These are phyloP conservation scores for Romanomermis culicivorax DNA, from an alignment of 2,888 invertebrate genomes.

Conservation along the genomic window DNA sequence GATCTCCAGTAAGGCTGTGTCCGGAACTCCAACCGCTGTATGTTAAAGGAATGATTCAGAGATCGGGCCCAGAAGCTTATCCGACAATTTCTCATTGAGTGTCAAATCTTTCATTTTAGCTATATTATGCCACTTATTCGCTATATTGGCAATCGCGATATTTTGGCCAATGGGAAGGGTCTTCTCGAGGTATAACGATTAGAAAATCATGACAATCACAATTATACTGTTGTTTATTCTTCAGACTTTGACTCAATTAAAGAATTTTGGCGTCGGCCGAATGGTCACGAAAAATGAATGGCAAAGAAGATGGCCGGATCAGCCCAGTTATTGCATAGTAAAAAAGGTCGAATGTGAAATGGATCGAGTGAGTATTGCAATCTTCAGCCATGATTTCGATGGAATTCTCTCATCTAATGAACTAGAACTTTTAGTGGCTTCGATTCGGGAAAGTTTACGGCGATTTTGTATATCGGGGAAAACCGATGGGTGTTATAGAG, in stretches of 20 bases:
- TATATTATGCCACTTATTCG: conserved; percentile 8
- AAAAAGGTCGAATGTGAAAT: conserved; percentile 16
- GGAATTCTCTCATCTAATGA: background rate
- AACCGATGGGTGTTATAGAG: conserved; percentile 20
- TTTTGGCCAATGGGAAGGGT: conserved; percentile 23
- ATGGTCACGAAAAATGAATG: conserved; percentile 24
- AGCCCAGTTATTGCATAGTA: conserved; percentile 23
- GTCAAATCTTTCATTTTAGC: too few species aligned
- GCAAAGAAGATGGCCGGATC: conserved; percentile 23
- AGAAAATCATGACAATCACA: background rate
- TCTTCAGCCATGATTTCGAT: background rate
- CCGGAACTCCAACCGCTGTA: too few species aligned
- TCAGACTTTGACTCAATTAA: conserved; percentile 10
- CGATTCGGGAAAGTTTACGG: conserved; percentile 5
- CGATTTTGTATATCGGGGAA: conserved; percentile 10
- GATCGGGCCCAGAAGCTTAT: too few species aligned
- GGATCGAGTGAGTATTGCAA: conserved; percentile 10
- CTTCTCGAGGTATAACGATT: conserved; percentile 20
- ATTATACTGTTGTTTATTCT: background rate
- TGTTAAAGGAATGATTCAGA: too few species aligned
- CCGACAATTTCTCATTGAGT: too few species aligned
- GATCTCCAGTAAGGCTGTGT: too few species aligned
- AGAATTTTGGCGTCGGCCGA: conserved; percentile 24
- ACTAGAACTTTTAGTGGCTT: too few species aligned
- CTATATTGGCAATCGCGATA: conserved; percentile 24